Evolutionary conservation across 2,888 invertebrate species (phyloP), one percentile per base, ranked within the genome.

Genomic region (Crioceris asparagi): DNA sequence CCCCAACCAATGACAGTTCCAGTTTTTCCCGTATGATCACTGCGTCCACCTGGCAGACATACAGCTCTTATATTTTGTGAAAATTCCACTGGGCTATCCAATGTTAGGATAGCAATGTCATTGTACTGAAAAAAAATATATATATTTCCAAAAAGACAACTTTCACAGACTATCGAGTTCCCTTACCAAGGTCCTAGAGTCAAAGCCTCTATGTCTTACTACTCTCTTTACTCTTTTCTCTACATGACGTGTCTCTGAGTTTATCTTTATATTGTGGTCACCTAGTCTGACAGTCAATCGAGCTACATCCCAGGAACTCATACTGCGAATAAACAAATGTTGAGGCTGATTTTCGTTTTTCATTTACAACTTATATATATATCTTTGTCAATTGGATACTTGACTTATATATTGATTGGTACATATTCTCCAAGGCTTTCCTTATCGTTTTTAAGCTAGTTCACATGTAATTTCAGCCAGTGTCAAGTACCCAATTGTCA

Each of bases 1-100:
- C 88, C 90, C 90, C 90, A 91, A 27, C 90, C 90, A 39, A 86
- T 83, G 3, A 90, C 87, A 0, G 85, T 87, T 2, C 77, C 88
- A 8, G 74, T 69, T 46, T 74, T 71, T 2, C 84, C 84, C 21
- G 74, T 69, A 55, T 81, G 86, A 2, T 72, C 71, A 5, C 69
- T 63, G 7, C 60, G 56, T 2, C 59, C 47, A 8, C 61, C 53
- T 4, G 87, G 85, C 48, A 90, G 61, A 54, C 90, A 91, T 40
- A 91, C 76, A 0, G 88, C 83, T 41, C 81, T 73, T 41, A 88
- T 75, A 49, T 75, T 74, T 52, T 74, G 75, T 2, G 74, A 73
- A 58, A 79, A 87, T 26, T 72, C 64, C 3, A 88, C 81, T 0
- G 86, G 82, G 46, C 79, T 77, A 53, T 80, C 83, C 52, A 90